A percentile compares a stretch with the other conserved stretches of the same genome.
phyloP scores from a whole-genome alignment of 1,140 invertebrate species.

The Lepidurus arcticus region DNA sequence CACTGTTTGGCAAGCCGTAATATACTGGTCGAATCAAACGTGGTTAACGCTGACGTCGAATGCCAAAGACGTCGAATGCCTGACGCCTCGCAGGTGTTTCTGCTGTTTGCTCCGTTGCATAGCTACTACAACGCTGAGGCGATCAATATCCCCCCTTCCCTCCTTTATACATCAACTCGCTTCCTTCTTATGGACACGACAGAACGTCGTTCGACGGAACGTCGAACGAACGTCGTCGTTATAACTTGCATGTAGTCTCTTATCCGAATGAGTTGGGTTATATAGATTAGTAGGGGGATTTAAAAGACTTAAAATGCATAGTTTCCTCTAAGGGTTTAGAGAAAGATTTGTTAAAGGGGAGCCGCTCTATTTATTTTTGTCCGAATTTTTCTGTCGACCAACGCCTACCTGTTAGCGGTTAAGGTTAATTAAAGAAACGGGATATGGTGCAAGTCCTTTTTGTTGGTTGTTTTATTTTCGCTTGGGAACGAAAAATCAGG shows the following conservation, averaged over 20 bases:
- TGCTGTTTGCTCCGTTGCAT: slow-evolving; percentile 13
- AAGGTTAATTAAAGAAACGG: too few species aligned
- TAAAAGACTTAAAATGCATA: background rate
- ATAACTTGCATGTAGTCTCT: background rate
- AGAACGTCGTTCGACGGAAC: background rate
- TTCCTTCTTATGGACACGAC: background rate
- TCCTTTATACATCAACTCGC: background rate
- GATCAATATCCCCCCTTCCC: background rate
- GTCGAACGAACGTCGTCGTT: background rate
- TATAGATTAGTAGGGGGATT: background rate
- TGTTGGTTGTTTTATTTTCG: background rate
- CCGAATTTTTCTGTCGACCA: background rate
- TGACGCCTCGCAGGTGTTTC: background rate
- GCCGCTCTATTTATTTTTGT: background rate
- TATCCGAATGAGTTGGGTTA: background rate
- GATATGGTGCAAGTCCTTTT: too few species aligned
- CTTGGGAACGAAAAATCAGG: background rate
- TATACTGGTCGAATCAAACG: background rate
- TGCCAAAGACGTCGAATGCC: background rate
- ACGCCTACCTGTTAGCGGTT: background rate
- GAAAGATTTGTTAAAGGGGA: too few species aligned
- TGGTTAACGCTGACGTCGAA: background rate
- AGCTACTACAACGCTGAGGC: background rate
- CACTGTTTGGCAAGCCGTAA: background rate
- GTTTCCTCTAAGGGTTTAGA: background rate